Base-by-base conservation (phyloP, 1,140 invertebrate species). In the Drosophila nikananu region DNA sequence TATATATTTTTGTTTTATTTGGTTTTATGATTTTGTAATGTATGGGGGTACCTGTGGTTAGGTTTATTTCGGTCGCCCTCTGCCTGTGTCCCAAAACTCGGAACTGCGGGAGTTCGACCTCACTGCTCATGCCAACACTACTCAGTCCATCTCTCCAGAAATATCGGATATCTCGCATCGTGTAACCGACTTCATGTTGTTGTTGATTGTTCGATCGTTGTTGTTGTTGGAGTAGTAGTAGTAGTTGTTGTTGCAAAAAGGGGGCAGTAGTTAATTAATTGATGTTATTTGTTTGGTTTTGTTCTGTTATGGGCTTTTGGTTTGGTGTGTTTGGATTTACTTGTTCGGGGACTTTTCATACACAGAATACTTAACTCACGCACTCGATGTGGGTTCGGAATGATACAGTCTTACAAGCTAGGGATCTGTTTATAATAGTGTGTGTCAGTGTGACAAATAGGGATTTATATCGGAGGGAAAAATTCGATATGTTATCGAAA, bases 151-250 rank as follows among this genome's bases (percentile, higher is more conserved):
- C 95, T 94, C 96, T 96, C 98, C 98, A 99, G 95, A 97, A 97
- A 95, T 99, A 99, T 94, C 96, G 96, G 95, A 99, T 99, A 96
- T 99, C 98, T 95, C 96, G 96, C 96, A 98, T 98, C 95, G 97
- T 98, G 96, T 98, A 99, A 95, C 98, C 98, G 96, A 98, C 97
- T 97, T 94, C 93, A 80, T 83, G 66, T 63, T 75, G 73, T 78
- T 46, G 77, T 66, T 68, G 82, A 54, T 82, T 63, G 74, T 65
- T 57, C 64, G 27, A 63, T 51, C 42, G 52, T 55, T 55, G 62
- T 59, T 32, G 70, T 67, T 48, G 76, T 68, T 42, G 61, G 59
- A 21, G 68, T 64, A 23, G 71, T 81, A 32, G 77, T 72, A 32
- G 77, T 72, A 48, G 66, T 80, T 72, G 77, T 77, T 71, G 44